phyloP scores from a whole-genome alignment of 2,888 invertebrate species.

The Oscheius myriophilus region DNA sequence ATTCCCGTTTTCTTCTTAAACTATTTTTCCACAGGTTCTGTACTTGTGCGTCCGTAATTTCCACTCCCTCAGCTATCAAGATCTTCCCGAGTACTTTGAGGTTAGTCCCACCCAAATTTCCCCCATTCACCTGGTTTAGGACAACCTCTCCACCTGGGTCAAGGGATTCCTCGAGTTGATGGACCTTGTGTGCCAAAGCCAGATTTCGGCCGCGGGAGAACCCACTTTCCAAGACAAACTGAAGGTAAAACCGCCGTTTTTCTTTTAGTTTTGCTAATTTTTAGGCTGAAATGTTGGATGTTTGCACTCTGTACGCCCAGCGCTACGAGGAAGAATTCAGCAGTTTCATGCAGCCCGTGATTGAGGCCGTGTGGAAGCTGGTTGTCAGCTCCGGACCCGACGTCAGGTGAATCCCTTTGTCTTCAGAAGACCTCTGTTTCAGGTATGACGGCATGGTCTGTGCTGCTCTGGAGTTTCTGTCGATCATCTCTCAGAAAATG shows the following conservation, averaged over 20 bases:
- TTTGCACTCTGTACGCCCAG: constrained; percentile 89
- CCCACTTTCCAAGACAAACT: constrained; percentile 60
- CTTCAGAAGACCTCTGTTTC: not conserved
- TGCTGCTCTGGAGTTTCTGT: constrained; percentile 92
- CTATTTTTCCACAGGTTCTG: constrained; percentile 32
- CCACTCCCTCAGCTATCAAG: constrained; percentile 95
- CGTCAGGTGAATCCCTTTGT: constrained; percentile 36
- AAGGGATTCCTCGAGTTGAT: constrained; percentile 85
- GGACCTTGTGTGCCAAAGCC: constrained; percentile 71
- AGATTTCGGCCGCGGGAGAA: constrained; percentile 54
- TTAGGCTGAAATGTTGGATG: constrained; percentile 87
- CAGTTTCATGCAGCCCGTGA: constrained; percentile 87
- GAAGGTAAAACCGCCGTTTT: constrained; percentile 31
- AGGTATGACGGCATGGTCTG: constrained; percentile 79
- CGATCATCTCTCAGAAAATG: constrained; percentile 89
- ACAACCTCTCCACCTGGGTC: constrained; percentile 97
- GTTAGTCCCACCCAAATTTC: constrained; percentile 71
- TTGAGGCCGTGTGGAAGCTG: constrained; percentile 91
- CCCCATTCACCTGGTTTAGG: constrained; percentile 71
- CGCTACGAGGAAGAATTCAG: constrained; percentile 98
- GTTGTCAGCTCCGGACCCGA: constrained; percentile 75
- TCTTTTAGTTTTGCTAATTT: constrained; percentile 11
- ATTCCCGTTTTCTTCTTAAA: not conserved
- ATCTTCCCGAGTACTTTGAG: constrained; percentile 97
- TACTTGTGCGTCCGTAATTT: constrained; percentile 74